These are phyloP conservation scores for Athene noctua DNA, from an alignment of 2,113 vertebrate species.

Conservation along the genomic window DNA sequence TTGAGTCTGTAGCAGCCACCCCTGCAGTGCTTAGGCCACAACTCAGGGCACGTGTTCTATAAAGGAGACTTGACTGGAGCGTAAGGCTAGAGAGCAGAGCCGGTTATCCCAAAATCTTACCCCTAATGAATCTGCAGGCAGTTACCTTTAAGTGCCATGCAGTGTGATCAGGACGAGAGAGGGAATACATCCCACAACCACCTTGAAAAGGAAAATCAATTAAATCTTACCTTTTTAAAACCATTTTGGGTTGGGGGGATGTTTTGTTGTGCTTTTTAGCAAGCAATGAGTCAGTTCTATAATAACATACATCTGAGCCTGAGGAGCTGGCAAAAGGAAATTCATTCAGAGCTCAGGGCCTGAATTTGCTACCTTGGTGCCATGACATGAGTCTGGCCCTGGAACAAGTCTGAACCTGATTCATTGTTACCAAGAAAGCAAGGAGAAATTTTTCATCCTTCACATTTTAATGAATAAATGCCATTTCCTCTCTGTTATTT, in stretches of 20 bases:
- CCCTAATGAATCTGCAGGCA: background rate
- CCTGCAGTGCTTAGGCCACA: background rate
- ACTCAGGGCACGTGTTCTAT: rapidly evolving
- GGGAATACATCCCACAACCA: background rate
- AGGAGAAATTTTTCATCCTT: slow-evolving; percentile 30
- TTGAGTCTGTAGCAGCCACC: background rate
- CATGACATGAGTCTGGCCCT: background rate
- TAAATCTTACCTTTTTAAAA: background rate
- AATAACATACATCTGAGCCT: background rate
- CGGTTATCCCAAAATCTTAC: background rate
- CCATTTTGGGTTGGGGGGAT: background rate
- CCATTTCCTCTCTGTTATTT: slow-evolving; percentile 35
- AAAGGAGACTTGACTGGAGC: background rate
- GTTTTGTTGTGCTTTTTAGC: background rate
- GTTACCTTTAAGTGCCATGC: background rate
- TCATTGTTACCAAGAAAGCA: background rate
- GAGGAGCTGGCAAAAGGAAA: background rate
- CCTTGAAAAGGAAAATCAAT: background rate
- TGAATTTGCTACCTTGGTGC: background rate
- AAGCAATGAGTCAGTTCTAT: background rate
- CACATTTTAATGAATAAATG: slow-evolving; percentile 54
- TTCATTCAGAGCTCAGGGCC: background rate
- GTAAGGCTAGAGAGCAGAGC: background rate
- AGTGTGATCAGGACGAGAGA: background rate
- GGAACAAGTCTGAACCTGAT: background rate